These are phyloP conservation scores for Drosophila heteroneura DNA, from an alignment of 2,888 invertebrate genomes.

Conservation along the genomic window DNA sequence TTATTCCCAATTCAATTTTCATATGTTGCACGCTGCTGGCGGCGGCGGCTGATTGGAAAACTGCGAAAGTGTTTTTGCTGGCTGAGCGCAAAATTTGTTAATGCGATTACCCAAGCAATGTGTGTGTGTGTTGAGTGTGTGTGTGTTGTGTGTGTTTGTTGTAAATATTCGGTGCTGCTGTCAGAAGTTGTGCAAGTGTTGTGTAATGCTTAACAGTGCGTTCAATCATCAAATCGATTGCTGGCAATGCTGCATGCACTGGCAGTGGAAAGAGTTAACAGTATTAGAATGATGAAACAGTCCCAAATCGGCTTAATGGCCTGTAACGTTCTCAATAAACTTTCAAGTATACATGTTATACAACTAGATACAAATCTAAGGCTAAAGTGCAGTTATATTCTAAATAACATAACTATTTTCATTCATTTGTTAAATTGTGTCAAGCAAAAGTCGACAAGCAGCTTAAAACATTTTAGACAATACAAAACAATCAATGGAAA, in stretches of 20 bases:
- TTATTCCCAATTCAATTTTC: slow-evolving; percentile 23
- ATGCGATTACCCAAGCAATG: slow-evolving; percentile 44
- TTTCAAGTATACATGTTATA: background rate
- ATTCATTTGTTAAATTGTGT: background rate
- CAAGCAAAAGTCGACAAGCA: background rate
- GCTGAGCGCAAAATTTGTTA: slow-evolving; percentile 40
- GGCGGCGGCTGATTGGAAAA: slow-evolving; percentile 12
- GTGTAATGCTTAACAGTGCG: slow-evolving; percentile 25
- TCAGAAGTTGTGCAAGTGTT: slow-evolving; percentile 47
- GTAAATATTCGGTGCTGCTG: background rate
- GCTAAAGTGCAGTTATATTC: background rate
- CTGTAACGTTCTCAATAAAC: background rate
- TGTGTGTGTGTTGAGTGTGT: slow-evolving; percentile 15
- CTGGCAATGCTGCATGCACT: background rate
- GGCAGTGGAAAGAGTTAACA: background rate
- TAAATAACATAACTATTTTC: background rate
- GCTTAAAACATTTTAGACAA: background rate
- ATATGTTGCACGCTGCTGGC: slow-evolving; percentile 13
- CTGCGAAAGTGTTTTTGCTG: slow-evolving; percentile 31
- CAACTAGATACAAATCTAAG: background rate
- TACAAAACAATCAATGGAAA: background rate
- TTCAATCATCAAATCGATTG: slow-evolving; percentile 27
- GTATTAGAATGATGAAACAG: background rate
- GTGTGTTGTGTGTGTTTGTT: slow-evolving; percentile 23
- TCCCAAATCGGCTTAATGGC: background rate